Conservation (phyloP, 2,888 invertebrate species). For the Callyntrura sp. region DNA sequence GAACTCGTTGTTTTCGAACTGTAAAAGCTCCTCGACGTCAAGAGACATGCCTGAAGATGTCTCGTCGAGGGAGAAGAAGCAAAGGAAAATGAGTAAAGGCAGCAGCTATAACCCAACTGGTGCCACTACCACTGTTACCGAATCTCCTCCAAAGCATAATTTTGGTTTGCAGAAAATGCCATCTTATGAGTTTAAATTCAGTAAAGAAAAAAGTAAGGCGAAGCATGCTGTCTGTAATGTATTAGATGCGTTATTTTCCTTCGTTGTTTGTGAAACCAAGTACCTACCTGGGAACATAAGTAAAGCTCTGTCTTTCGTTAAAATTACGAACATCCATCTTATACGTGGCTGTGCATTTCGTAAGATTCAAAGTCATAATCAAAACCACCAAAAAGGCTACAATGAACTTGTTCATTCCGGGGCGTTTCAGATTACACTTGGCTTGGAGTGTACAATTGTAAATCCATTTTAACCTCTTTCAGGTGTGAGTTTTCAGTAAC, state of each 20-base stretch:
- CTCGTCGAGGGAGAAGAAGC: conserved; percentile 32
- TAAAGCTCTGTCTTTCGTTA: neutral
- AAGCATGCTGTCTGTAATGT: neutral
- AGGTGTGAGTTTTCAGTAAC: no score
- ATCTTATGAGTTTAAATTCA: conserved; percentile 83
- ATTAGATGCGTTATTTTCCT: neutral
- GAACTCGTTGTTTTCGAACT: conserved; percentile 52
- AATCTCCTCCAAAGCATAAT: conserved; percentile 51
- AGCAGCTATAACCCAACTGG: neutral
- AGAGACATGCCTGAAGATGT: conserved; percentile 66
- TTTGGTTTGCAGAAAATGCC: conserved; percentile 82
- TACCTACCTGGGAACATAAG: neutral
- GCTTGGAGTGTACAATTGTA: no score
- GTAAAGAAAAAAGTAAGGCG: conserved; percentile 67
- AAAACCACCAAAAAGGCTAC: no score
- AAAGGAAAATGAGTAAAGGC: neutral
- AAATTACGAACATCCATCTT: no score
- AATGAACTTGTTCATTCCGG: no score
- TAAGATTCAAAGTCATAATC: no score
- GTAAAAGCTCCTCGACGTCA: conserved; percentile 39
- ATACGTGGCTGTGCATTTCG: no score
- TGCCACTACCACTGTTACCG: neutral
- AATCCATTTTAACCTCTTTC: no score
- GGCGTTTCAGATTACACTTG: no score
- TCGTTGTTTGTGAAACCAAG: neutral